Percentiles rank a stretch among this genome's conserved stretches.
These are phyloP conservation scores for Elymnias hypermnestra DNA, from an alignment of 1,140 invertebrate genomes.

Conservation along the genomic window DNA sequence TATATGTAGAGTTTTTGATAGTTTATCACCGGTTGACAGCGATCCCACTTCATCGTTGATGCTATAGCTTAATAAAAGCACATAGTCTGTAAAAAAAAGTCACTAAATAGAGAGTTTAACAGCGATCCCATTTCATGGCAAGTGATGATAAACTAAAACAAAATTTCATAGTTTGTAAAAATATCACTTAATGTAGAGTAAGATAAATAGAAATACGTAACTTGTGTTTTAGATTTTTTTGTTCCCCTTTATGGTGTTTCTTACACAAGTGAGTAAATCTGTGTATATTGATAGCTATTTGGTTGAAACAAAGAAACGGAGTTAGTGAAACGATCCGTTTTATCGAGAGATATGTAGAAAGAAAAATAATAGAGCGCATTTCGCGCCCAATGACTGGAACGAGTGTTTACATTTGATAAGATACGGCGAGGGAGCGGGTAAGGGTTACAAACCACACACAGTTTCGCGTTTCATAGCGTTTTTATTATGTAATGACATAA, in stretches of 20 bases:
- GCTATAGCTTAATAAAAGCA: too few species aligned
- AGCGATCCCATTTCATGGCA: too few species aligned
- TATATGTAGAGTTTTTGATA: background rate
- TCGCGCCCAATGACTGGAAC: slow-evolving; percentile 60
- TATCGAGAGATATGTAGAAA: slow-evolving; percentile 42
- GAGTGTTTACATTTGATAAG: slow-evolving; percentile 71
- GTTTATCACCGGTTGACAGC: background rate
- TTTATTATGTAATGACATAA: too few species aligned
- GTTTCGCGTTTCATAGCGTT: background rate
- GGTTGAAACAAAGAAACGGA: slow-evolving; percentile 15
- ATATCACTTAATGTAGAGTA: too few species aligned
- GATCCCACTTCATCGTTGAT: too few species aligned
- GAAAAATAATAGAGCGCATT: slow-evolving; percentile 58
- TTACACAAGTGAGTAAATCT: too few species aligned
- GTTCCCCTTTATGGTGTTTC: too few species aligned
- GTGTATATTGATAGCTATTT: background rate
- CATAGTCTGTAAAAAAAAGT: too few species aligned
- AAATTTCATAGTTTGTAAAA: too few species aligned
- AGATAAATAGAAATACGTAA: background rate
- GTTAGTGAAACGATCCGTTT: slow-evolving; percentile 28
- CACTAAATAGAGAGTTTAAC: too few species aligned
- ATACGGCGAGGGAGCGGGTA: slow-evolving; percentile 17
- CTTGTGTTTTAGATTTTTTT: too few species aligned
- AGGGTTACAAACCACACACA: slow-evolving; percentile 15
- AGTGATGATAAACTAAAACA: too few species aligned